phyloP scores from a whole-genome alignment of 2,888 invertebrate species.

The Cephus pulcher region DNA sequence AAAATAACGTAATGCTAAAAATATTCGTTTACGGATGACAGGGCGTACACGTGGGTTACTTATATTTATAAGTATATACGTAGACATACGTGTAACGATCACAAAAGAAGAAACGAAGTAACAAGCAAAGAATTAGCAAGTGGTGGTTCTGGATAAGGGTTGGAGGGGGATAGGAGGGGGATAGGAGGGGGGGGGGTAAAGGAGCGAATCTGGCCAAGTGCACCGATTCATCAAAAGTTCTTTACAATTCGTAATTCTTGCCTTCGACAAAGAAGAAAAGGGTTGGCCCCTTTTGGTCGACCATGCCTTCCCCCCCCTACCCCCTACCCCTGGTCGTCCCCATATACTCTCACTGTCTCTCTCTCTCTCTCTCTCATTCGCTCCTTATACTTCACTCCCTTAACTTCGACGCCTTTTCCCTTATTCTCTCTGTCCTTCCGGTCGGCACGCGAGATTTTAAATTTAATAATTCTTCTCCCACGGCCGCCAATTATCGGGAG shows the following conservation, averaged over 20 bases:
- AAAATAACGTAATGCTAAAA: not conserved
- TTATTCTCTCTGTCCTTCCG: slow-evolving; percentile 26
- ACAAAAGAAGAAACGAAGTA: not conserved
- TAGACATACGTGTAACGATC: not conserved
- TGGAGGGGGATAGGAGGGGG: slow-evolving; percentile 12
- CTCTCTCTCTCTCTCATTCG: slow-evolving; percentile 17
- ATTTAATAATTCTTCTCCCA: slow-evolving; percentile 43
- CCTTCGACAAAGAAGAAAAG: slow-evolving; percentile 35
- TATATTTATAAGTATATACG: not conserved
- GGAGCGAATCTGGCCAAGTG: slow-evolving; percentile 26
- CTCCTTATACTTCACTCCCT: slow-evolving; percentile 2
- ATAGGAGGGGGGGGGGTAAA: not conserved
- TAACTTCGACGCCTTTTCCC: slow-evolving; percentile 6
- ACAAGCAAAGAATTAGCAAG: slow-evolving; percentile 1
- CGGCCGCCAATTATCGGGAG: slow-evolving; percentile 29
- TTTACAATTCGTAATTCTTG: slow-evolving; percentile 42
- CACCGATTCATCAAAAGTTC: slow-evolving; percentile 44
- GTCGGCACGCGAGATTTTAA: slow-evolving; percentile 46
- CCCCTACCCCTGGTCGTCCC: not conserved
- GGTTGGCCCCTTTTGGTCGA: slow-evolving; percentile 21
- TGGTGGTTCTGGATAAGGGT: slow-evolving; percentile 2
- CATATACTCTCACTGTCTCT: slow-evolving; percentile 13
- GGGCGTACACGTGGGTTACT: not conserved
- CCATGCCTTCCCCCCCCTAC: not conserved
- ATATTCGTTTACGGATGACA: not conserved